Base-by-base conservation (phyloP, 2,888 invertebrate species). In the Hydrotaea cyrtoneurina region DNA sequence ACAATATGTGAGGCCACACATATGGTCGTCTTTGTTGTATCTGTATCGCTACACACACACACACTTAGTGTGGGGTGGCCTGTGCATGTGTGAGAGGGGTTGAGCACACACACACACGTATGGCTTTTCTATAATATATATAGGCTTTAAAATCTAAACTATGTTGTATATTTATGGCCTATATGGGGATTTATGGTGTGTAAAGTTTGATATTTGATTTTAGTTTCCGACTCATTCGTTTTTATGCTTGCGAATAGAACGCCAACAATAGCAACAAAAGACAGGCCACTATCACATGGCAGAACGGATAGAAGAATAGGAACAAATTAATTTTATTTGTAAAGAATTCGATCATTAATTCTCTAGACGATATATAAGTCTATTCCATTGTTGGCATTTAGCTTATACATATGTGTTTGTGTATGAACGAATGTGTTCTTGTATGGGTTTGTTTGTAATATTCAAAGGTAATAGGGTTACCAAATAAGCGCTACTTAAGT, bases 191-290 rank as follows among this genome's bases (percentile, higher is more conserved):
- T 84, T 81, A 76, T 81, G 57, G 75, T 84, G 64, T 78, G 75
- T 75, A 78, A 80, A 80, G 75, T 31, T 78, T 78, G 78, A 81
- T 84, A 78, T 81, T 84, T 84, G 80, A 81, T 81, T 84, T 84
- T 57, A 69, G 57, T 84, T 84, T 81, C 78, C 72, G 72, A 69
- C 75, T 76, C 80, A 78, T 75, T 84, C 78, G 72, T 75, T 84
- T 78, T 72, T 75, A 75, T 75, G 46, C 50, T 39, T 50, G 78
- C 57, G 23, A 55, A 73, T 46, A 46, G 11, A 26, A 57, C 64
- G 11, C 13, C 39, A 1, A 77, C 39, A 39, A 39, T 13, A 53
- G 23, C 39, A 73, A 36, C 13, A 36, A 69, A 73, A 39, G 8
- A 36, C 57, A 50, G 13, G 39, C 53, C 31, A 2, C 53, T 26